Percentiles rank a stretch among this genome's conserved stretches.
Evolutionary conservation across 2,888 invertebrate genomes (phyloP).

Genomic region (Drosophila mercatorum): DNA sequence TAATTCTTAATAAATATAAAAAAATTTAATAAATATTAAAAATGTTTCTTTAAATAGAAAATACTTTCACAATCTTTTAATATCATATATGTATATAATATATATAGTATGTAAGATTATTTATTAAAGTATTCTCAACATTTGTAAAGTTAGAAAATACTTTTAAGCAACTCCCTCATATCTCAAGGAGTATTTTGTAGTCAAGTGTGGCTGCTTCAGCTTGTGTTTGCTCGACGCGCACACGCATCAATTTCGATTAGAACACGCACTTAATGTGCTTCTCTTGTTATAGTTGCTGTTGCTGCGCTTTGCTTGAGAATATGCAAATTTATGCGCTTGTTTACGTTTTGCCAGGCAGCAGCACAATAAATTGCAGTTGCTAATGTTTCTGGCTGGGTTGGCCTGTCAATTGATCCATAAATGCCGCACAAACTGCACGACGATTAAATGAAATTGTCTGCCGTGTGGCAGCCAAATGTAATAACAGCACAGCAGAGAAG

Average conservation of each 20-base stretch:
- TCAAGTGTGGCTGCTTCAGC: neutral
- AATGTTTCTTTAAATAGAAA: too few relatives aligned
- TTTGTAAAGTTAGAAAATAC: too few relatives aligned
- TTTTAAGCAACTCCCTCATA: too few relatives aligned
- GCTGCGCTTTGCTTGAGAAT: constrained; percentile 17
- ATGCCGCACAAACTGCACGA: constrained; percentile 33
- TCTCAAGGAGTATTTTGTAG: neutral
- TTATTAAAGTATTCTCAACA: too few relatives aligned
- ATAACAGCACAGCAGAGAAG: constrained; percentile 6
- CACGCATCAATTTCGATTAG: constrained; percentile 3
- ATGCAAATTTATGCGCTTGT: constrained; percentile 48
- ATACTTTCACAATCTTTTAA: too few relatives aligned
- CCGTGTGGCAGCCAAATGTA: constrained; percentile 22
- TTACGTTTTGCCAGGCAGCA: constrained; percentile 31
- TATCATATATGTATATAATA: too few relatives aligned
- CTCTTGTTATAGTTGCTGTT: neutral
- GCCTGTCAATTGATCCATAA: constrained; percentile 50
- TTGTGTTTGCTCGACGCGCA: neutral
- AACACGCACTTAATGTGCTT: constrained; percentile 4
- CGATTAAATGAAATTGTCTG: constrained; percentile 42
- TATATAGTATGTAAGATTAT: too few relatives aligned
- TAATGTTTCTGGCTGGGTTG: constrained; percentile 40
- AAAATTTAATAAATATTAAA: neutral
- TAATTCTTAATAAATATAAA: neutral
- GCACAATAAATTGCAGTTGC: constrained; percentile 22